phyloP scores from a whole-genome alignment of 2,888 invertebrate species.

The Amorpha juglandis region DNA sequence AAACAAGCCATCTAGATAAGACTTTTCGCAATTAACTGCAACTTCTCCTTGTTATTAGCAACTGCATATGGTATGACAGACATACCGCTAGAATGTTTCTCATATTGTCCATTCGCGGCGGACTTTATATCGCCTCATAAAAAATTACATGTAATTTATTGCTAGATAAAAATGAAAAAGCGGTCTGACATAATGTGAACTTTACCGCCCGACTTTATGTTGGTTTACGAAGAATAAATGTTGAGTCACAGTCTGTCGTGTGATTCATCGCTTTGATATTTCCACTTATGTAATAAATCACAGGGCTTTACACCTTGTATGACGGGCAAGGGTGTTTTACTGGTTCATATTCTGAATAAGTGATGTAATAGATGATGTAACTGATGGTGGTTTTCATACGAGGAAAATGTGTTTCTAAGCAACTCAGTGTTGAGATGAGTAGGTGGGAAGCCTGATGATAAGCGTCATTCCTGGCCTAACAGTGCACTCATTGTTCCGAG shows the following conservation, averaged over 20 bases:
- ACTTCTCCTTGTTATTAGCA: not conserved
- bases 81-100: not conserved
- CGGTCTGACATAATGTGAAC: not conserved
- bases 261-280: constrained; percentile 2
- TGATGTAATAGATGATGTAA: not conserved
- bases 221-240: not conserved
- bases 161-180: constrained; percentile 12
- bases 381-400: not conserved
- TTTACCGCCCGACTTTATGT: not conserved
- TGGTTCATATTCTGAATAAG: not conserved
- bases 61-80: not conserved
- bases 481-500: too few relatives aligned
- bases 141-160: constrained; percentile 11
- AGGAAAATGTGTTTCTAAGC: too few relatives aligned
- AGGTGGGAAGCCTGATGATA: too few relatives aligned
- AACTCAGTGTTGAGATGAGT: too few relatives aligned
- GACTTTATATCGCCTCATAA: not conserved
- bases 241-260: not conserved
- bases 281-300: constrained; percentile 13
- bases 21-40: not conserved
- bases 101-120: not conserved
- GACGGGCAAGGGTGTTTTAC: not conserved
- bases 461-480: too few relatives aligned
- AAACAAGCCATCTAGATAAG: not conserved
- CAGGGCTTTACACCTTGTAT: not conserved